These are phyloP conservation scores for Amphimedon queenslandica DNA, from an alignment of 37 sponge, comb jelly and placozoan genomes.

Conservation along the genomic window DNA sequence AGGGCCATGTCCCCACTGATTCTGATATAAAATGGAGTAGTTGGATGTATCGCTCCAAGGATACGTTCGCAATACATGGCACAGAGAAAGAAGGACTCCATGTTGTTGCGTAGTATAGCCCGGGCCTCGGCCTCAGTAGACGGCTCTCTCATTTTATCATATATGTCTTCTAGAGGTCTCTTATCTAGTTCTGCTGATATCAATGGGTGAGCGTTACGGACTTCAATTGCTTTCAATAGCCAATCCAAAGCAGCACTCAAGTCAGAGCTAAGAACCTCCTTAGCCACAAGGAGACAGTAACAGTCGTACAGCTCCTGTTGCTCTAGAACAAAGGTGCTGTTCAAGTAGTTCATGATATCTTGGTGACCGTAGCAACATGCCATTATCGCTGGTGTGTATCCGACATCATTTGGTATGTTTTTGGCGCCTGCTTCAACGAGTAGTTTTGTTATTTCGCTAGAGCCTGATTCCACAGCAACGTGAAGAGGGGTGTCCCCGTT, in stretches of 20 bases:
- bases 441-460: slow-evolving; percentile 48
- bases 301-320: slow-evolving; percentile 62
- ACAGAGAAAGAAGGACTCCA: slow-evolving; percentile 41
- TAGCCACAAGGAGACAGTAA: slow-evolving; percentile 69
- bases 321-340: slow-evolving; percentile 28
- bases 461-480: slow-evolving; percentile 80
- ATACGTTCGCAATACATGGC: slow-evolving; percentile 77
- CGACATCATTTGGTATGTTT: slow-evolving; percentile 68
- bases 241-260: slow-evolving; percentile 4
- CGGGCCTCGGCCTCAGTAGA: slow-evolving; percentile 11
- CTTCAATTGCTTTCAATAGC: slow-evolving; percentile 38
- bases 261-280: slow-evolving; percentile 39
- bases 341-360: slow-evolving; percentile 41
- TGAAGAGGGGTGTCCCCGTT: slow-evolving; percentile 87
- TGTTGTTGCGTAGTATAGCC: slow-evolving; percentile 31
- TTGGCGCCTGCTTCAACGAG: slow-evolving; percentile 75
- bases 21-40: slow-evolving; percentile 75
- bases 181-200: slow-evolving; percentile 9
- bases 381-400: slow-evolving; percentile 81
- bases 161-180: slow-evolving; percentile 30
- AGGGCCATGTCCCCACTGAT: slow-evolving; percentile 78
- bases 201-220: slow-evolving; percentile 2
- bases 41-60: slow-evolving; percentile 72
- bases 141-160: slow-evolving; percentile 63
- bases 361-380: slow-evolving; percentile 79